Evolutionary conservation across 2,113 vertebrate species (phyloP), one percentile per base, ranked within the genome.

Genomic region (Toxostoma redivivum): DNA sequence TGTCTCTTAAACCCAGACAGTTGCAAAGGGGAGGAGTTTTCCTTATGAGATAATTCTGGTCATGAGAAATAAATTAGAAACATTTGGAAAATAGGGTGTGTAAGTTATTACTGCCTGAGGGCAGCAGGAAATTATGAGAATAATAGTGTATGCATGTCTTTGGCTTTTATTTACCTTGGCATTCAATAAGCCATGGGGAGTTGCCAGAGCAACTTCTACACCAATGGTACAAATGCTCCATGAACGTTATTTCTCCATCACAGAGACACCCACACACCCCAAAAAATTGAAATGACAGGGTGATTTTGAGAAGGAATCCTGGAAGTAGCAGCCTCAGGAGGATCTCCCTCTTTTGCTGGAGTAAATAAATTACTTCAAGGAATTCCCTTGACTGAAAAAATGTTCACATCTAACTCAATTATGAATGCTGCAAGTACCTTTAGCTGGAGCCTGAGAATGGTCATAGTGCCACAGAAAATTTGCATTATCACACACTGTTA

Each of bases 141-240:
- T 94, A 92, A 91, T 86, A 82, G 85, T 72, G 94, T 38, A 81
- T 72, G 94, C 87, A 42, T 77, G 91, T 91, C 90, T 74, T 85
- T 80, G 91, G 94, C 81, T 92, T 77, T 94, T 96, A 95, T 97
- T 97, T 97, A 97, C 97, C 96, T 97, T 97, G 96, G 97, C 96
- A 93, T 88, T 86, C 82, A 79, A 21, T 25, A 56, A 86, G 58
- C 79, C 53, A 24, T 13, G 47, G 27, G 77, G 13, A 95, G 81
- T 61, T 96, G 91, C 95, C 95, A 92, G 81, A 94, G 84, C 78
- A 92, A 81, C 92, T 95, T 94, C 81, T 56, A 91, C 74, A 86
- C 37, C 95, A 67, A 86, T 40, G 3, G 56, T 62, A 37, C 80
- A 71, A 77, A 85, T 84, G 31, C 51, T 73, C 25, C 66, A 51